These are phyloP conservation scores for Andrena minutula DNA, from an alignment of 2,888 invertebrate species.

Conservation along the genomic window DNA sequence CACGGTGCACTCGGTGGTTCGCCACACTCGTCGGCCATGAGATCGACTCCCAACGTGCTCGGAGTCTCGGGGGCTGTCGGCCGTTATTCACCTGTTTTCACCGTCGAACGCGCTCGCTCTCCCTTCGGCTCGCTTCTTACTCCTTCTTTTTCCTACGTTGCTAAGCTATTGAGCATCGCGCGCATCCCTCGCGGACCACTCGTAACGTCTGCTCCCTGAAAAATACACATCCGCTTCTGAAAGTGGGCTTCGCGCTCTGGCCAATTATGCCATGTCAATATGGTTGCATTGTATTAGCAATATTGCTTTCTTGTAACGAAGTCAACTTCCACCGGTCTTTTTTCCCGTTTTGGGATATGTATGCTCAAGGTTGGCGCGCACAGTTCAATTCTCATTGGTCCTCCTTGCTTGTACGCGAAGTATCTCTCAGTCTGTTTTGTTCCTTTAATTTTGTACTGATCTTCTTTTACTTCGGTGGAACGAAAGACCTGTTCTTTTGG, in stretches of 20 bases:
- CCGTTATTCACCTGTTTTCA: conserved; percentile 80
- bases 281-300: conserved; percentile 5
- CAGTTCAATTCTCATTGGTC: neutral
- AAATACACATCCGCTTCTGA: conserved; percentile 43
- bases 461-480: conserved; percentile 7
- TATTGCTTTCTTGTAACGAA: conserved; percentile 5
- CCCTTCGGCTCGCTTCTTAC: conserved; percentile 61
- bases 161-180: conserved; percentile 53
- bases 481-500: conserved; percentile 36
- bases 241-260: neutral
- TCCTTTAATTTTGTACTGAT: conserved; percentile 22
- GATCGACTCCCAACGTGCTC: conserved; percentile 70
- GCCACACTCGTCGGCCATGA: conserved; percentile 72
- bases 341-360: neutral
- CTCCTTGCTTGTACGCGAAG: neutral
- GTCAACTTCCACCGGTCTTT: conserved; percentile 4
- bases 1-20: conserved; percentile 51
- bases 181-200: conserved; percentile 23
- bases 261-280: conserved; percentile 23
- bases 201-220: neutral
- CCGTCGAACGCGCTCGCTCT: conserved; percentile 74
- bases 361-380: neutral
- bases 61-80: conserved; percentile 75
- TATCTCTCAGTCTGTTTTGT: conserved; percentile 29
- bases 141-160: conserved; percentile 58